phyloP scores from a whole-genome alignment of 2,797 vertebrate genomes.

The Anomalospiza imberbis region DNA sequence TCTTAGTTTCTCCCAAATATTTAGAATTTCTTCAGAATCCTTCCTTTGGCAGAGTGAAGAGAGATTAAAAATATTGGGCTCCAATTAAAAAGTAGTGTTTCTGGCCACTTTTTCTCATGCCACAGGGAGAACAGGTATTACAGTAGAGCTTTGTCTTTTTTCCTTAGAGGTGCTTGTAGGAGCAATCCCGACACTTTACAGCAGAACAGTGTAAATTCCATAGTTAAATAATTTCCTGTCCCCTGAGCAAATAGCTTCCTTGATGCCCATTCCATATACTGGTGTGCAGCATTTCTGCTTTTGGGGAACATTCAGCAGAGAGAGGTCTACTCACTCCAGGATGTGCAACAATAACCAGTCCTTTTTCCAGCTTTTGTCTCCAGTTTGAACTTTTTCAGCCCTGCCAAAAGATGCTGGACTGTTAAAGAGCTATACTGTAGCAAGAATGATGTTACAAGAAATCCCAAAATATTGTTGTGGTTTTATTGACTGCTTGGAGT shows the following conservation, averaged over 20 bases:
- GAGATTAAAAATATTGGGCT: not conserved
- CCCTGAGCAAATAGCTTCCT: not conserved
- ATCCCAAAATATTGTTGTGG: not conserved
- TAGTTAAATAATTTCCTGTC: not conserved
- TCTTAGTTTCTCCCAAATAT: not conserved
- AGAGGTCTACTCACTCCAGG: not conserved
- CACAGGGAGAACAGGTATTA: rapidly evolving
- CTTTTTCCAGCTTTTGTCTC: not conserved
- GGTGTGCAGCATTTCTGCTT: not conserved
- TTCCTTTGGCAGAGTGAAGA: not conserved
- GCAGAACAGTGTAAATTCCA: not conserved
- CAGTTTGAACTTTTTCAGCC: not conserved
- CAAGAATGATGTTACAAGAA: not conserved
- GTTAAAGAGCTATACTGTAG: not conserved
- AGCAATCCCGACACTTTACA: not conserved
- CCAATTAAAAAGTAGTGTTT: not conserved
- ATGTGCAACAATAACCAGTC: not conserved
- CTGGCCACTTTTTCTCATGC: not conserved
- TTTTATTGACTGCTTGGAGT: not conserved
- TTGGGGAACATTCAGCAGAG: not conserved
- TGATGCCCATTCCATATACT: not conserved
- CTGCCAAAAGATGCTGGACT: not conserved
- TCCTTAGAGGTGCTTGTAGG: not conserved
- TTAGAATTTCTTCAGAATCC: not conserved
- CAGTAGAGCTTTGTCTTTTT: not conserved